Conservation (phyloP, 2,797 vertebrate genomes). For the Ctenopoma multispine region DNA sequence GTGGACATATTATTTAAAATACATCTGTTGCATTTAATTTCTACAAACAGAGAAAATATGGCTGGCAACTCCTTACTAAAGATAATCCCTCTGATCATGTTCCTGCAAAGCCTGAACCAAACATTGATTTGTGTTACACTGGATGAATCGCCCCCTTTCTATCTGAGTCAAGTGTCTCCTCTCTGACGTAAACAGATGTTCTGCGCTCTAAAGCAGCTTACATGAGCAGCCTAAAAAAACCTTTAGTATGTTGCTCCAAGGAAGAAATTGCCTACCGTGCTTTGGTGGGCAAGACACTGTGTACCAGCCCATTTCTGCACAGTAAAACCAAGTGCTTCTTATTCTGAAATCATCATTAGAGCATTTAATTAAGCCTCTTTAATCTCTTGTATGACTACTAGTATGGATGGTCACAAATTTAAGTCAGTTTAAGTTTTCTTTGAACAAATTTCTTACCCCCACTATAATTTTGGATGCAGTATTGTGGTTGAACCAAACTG, state of each 20-base stretch:
- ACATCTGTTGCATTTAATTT: constrained; percentile 39
- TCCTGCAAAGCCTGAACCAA: constrained; percentile 52
- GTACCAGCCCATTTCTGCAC: neutral
- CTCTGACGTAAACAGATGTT: constrained; percentile 64
- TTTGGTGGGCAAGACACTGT: constrained; percentile 26
- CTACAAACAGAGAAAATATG: constrained; percentile 35
- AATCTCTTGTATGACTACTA: neutral
- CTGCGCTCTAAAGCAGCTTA: constrained; percentile 63
- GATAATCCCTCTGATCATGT: constrained; percentile 60
- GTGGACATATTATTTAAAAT: constrained; percentile 25
- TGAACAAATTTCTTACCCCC: neutral
- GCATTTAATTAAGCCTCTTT: neutral
- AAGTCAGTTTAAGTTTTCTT: too few species aligned
- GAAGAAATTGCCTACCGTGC: constrained; percentile 20
- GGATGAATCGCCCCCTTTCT: constrained; percentile 53
- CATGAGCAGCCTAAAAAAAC: constrained; percentile 41
- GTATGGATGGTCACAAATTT: neutral
- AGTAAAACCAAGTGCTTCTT: neutral
- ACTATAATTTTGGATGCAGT: neutral
- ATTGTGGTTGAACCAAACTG: constrained; percentile 32
- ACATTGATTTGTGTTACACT: constrained; percentile 60
- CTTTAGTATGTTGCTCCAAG: constrained; percentile 30
- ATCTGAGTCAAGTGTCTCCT: constrained; percentile 64
- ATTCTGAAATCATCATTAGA: neutral
- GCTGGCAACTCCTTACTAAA: constrained; percentile 43